A percentile compares a stretch with the other conserved stretches of the same genome.
Conservation (phyloP, 2,888 invertebrate genomes). For the Trichogramma dendrolimi region DNA sequence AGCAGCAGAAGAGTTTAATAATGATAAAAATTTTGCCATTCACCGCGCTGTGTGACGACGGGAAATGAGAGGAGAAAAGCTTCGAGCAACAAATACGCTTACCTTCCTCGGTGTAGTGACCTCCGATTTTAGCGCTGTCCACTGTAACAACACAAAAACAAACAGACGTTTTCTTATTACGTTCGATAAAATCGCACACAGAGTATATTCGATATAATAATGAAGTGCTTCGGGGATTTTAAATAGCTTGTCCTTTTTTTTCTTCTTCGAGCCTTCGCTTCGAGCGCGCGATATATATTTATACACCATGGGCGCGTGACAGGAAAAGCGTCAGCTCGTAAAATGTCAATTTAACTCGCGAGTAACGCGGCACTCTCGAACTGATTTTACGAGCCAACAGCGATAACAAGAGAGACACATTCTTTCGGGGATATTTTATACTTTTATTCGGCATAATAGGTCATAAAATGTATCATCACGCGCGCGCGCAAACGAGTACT, state of each 20-base stretch:
- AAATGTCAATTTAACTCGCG: neutral
- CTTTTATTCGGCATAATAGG: no score
- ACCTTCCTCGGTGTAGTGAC: constrained; percentile 54
- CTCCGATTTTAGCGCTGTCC: constrained; percentile 48
- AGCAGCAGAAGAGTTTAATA: no score
- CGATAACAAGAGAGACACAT: no score
- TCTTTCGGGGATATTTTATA: no score
- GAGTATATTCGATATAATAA: neutral
- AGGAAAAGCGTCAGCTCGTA: neutral
- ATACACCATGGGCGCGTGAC: neutral
- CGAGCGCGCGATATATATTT: neutral
- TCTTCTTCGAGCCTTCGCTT: no score
- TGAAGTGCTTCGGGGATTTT: no score
- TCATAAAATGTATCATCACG: no score
- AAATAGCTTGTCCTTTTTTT: no score
- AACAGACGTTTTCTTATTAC: constrained; percentile 7
- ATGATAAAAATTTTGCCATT: no score
- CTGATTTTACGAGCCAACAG: no score
- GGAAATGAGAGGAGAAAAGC: constrained; percentile 2
- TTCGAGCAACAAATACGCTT: constrained; percentile 33
- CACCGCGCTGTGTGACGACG: neutral
- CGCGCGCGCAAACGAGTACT: no score
- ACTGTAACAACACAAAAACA: constrained; percentile 40
- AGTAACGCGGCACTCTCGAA: no score
- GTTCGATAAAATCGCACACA: constrained; percentile 14